phyloP scores from a whole-genome alignment of 2,797 vertebrate genomes.

The Poeciliopsis turneri region DNA sequence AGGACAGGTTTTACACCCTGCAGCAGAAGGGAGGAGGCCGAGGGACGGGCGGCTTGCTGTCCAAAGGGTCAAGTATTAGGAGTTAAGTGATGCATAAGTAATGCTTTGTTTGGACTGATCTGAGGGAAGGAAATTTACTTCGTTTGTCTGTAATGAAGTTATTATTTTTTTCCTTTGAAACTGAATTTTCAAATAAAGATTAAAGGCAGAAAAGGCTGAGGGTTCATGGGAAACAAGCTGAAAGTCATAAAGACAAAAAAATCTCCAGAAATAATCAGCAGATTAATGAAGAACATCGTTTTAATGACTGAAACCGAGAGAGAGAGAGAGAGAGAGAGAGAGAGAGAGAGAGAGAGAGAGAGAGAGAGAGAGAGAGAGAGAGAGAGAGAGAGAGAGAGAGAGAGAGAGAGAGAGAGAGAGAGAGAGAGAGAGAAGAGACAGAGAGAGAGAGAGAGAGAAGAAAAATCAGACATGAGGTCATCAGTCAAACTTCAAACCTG shows the following conservation, averaged over 20 bases:
- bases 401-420: background rate
- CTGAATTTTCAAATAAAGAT: constrained; percentile 40
- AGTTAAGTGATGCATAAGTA: constrained; percentile 74
- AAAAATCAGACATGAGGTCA: background rate
- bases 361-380: background rate
- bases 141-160: constrained; percentile 69
- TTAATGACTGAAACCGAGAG: background rate
- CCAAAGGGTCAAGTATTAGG: constrained; percentile 68
- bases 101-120: constrained; percentile 73
- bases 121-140: constrained; percentile 60
- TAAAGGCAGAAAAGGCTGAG: constrained; percentile 24
- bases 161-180: constrained; percentile 50
- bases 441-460: too few species aligned
- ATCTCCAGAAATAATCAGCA: background rate
- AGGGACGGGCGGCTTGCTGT: constrained; percentile 59
- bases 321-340: background rate
- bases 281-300: background rate
- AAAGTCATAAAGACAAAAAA: constrained; percentile 24
- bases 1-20: constrained; percentile 76
- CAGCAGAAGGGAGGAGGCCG: constrained; percentile 37
- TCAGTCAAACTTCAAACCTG: background rate
- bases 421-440: too few species aligned
- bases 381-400: background rate
- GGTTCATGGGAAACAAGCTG: constrained; percentile 34
- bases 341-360: too few species aligned